A percentile compares a stretch with the other conserved stretches of the same genome.
These are phyloP conservation scores for Lamellibrachia luymesi DNA, from an alignment of 1,140 invertebrate genomes.

Conservation along the genomic window DNA sequence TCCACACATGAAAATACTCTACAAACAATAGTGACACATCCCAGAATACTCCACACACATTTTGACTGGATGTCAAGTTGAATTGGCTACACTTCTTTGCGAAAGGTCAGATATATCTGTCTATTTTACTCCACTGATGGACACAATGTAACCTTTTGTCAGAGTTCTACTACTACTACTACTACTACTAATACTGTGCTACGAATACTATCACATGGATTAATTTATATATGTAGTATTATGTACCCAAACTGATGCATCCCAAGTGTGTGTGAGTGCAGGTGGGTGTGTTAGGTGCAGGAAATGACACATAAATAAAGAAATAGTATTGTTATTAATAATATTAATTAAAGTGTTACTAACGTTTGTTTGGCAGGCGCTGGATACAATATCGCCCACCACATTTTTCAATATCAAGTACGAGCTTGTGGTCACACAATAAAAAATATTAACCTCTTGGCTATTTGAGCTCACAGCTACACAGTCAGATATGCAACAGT, in stretches of 20 bases:
- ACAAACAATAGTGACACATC: neutral
- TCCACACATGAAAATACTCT: neutral
- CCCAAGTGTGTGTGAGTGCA: too few relatives aligned
- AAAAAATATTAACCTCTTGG: too few relatives aligned
- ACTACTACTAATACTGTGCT: neutral
- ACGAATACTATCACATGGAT: neutral
- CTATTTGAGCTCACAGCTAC: too few relatives aligned
- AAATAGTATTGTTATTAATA: neutral
- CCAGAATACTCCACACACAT: neutral
- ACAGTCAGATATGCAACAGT: too few relatives aligned
- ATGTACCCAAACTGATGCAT: too few relatives aligned
- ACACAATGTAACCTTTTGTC: neutral
- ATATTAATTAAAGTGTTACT: neutral
- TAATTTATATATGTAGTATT: neutral
- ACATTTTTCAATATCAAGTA: neutral
- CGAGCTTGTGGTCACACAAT: too few relatives aligned
- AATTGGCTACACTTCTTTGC: neutral
- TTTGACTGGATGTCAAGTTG: neutral
- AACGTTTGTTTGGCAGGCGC: neutral
- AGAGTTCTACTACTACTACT: neutral
- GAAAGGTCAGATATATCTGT: neutral
- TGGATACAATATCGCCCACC: neutral
- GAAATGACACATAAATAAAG: neutral
- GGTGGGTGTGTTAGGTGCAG: too few relatives aligned
- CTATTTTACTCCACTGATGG: neutral